A percentile compares a stretch with the other conserved stretches of the same genome.
Evolutionary conservation across 2,113 vertebrate genomes (phyloP).

Genomic region (Pandion haliaetus): DNA sequence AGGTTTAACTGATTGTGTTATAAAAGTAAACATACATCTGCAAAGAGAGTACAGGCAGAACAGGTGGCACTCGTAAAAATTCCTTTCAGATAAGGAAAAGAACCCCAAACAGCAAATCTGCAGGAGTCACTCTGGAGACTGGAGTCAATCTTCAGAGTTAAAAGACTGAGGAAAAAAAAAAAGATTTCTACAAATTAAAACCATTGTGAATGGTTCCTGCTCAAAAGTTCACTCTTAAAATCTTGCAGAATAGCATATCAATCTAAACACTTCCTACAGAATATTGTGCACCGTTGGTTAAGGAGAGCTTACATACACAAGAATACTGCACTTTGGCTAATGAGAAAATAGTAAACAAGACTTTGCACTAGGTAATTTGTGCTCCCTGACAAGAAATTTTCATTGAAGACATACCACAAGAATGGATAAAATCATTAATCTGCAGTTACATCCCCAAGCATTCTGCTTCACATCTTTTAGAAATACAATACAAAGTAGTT

Average conservation of each 20-base stretch:
- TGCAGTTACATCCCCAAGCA: neutral
- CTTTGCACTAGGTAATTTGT: neutral
- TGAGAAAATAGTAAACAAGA: neutral
- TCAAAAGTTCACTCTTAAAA: neutral
- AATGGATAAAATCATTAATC: neutral
- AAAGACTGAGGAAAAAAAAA: neutral
- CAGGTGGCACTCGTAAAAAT: constrained; percentile 63
- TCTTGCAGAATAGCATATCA: neutral
- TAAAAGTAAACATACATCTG: constrained; percentile 54
- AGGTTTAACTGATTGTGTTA: constrained; percentile 46
- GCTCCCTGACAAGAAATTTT: neutral
- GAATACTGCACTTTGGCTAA: neutral
- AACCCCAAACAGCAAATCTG: constrained; percentile 20
- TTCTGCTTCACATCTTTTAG: neutral
- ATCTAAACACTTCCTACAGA: neutral
- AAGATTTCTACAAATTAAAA: neutral
- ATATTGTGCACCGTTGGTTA: neutral
- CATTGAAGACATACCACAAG: neutral
- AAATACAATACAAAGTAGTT: neutral
- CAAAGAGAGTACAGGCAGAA: constrained; percentile 13
- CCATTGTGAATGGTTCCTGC: neutral
- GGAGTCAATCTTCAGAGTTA: neutral
- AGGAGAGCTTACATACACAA: neutral
- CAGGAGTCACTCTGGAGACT: neutral
- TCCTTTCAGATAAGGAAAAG: constrained; percentile 56